A percentile compares a stretch with the other conserved stretches of the same genome.
Conservation (phyloP, 2,113 vertebrate species). For the Eudyptes chrysolophus region DNA sequence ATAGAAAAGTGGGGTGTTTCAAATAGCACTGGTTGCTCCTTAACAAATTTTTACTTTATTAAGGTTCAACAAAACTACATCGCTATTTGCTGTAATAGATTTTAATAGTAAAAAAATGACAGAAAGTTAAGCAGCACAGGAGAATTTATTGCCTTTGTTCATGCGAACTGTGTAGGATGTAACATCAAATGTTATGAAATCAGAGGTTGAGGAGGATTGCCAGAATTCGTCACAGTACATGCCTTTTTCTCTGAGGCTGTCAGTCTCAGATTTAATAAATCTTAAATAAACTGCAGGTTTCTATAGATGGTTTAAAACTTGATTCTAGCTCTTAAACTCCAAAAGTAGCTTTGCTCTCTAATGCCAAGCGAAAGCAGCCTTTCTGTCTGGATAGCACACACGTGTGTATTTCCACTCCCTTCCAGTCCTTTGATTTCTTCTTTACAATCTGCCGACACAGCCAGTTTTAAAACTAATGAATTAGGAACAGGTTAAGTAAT, state of each 20-base stretch:
- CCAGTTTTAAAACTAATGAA: not conserved
- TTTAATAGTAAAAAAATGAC: not conserved
- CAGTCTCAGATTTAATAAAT: not conserved
- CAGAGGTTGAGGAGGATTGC: not conserved
- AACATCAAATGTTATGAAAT: not conserved
- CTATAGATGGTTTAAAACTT: not conserved
- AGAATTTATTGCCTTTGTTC: not conserved
- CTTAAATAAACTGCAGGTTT: not conserved
- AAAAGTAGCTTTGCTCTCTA: not conserved
- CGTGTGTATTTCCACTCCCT: not conserved
- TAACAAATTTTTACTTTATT: not conserved
- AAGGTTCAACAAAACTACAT: not conserved
- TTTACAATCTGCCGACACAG: not conserved
- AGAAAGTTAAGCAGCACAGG: not conserved
- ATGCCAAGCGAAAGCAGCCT: not conserved
- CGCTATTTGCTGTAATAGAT: not conserved
- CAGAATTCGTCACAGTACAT: not conserved
- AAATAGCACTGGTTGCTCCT: not conserved
- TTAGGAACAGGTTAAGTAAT: not conserved
- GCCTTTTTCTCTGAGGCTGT: not conserved
- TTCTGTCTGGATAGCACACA: not conserved
- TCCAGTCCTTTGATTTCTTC: not conserved
- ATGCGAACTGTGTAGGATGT: not conserved
- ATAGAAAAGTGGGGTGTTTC: not conserved
- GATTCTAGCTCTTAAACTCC: not conserved